Conservation (phyloP, 2,113 vertebrate species). For the Variabilichromis moorii region DNA sequence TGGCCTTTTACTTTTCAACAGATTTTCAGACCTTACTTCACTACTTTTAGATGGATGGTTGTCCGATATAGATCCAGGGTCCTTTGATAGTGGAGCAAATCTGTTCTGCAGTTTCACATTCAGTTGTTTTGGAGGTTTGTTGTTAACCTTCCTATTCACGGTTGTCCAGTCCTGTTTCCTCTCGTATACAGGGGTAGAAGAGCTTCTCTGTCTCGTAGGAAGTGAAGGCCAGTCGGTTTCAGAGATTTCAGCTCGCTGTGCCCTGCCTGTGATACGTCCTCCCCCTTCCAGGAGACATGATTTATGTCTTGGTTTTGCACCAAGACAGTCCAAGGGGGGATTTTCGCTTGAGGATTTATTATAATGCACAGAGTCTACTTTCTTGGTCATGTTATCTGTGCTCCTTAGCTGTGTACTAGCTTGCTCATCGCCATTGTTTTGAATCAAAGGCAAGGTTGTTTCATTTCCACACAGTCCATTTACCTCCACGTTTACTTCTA, state of each 20-base stretch:
- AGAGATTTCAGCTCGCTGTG: rapidly evolving
- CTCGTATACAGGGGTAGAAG: rapidly evolving
- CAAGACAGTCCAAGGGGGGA: background rate
- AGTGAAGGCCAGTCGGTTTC: no score
- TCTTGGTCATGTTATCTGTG: background rate
- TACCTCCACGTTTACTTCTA: background rate
- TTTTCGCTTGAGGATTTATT: rapidly evolving
- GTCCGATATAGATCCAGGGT: no score
- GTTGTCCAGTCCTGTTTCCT: no score
- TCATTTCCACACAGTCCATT: background rate
- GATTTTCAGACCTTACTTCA: no score
- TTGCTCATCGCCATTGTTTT: background rate
- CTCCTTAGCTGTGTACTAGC: background rate
- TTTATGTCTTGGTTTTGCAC: rapidly evolving
- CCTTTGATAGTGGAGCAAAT: no score
- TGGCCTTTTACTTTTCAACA: no score
- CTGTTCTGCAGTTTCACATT: no score
- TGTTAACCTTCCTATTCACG: no score
- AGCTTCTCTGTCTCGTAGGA: rapidly evolving
- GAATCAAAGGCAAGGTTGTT: background rate
- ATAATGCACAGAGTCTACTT: background rate
- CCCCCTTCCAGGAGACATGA: background rate
- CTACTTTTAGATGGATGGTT: no score
- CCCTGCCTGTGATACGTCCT: rapidly evolving
- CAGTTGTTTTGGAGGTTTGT: no score